Evolutionary conservation across 2,113 vertebrate genomes (phyloP).

Genomic region (Thalassarche chlororhynchos): DNA sequence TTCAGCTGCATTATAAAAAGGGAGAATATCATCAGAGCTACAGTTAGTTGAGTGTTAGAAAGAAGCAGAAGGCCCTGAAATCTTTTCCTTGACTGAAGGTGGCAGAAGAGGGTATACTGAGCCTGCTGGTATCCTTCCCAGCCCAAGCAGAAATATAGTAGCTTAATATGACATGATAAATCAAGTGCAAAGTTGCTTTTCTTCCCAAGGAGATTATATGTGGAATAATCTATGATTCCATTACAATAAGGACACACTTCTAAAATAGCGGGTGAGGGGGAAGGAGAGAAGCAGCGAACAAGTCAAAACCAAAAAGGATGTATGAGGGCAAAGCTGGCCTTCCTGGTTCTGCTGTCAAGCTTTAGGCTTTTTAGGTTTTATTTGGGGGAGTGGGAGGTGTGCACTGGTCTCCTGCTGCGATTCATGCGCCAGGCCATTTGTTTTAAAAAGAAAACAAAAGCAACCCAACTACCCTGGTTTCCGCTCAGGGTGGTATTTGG

Average conservation of each 20-base stretch:
- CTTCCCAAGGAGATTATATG: not conserved
- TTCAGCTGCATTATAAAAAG: not conserved
- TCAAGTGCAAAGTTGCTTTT: not conserved
- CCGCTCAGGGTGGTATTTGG: accelerated
- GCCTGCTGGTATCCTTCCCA: not conserved
- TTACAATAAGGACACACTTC: not conserved
- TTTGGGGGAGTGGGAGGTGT: accelerated
- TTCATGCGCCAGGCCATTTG: not conserved
- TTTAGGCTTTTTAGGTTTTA: not conserved
- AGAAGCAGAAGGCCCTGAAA: not conserved
- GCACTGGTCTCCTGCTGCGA: not conserved
- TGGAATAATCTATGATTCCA: not conserved
- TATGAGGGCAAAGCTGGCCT: not conserved
- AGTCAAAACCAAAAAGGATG: not conserved
- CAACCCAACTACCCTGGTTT: not conserved
- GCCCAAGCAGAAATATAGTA: not conserved
- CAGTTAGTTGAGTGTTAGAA: not conserved
- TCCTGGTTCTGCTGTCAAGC: not conserved
- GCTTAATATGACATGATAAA: not conserved
- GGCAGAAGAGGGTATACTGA: not conserved
- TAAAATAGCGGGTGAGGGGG: not conserved
- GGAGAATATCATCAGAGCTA: not conserved
- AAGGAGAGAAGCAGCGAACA: not conserved
- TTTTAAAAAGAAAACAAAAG: not conserved
- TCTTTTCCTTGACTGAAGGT: not conserved